Evolutionary conservation across 2,888 invertebrate genomes (phyloP).

Genomic region (Piscicola geometra): DNA sequence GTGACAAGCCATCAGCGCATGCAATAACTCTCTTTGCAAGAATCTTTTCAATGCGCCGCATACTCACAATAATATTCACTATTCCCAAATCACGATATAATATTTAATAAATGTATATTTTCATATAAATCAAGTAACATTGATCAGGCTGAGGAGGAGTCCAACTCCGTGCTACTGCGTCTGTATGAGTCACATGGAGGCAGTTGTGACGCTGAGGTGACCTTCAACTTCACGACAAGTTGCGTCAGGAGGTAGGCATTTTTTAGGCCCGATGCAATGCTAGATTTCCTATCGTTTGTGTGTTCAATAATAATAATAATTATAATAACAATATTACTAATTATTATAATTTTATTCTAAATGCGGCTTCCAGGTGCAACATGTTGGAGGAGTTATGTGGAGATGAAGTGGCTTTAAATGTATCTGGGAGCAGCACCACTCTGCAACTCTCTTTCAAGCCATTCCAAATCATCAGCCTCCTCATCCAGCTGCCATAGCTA

Average conservation of each 20-base stretch:
- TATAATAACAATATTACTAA: neutral
- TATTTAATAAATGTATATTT: too few relatives aligned
- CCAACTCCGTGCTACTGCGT: slow-evolving; percentile 50
- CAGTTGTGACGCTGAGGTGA: slow-evolving; percentile 44
- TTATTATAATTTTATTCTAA: too few relatives aligned
- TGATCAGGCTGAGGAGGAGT: slow-evolving; percentile 50
- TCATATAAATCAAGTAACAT: too few relatives aligned
- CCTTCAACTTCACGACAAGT: slow-evolving; percentile 32
- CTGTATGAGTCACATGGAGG: slow-evolving; percentile 57
- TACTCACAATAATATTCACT: too few relatives aligned
- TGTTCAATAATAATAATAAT: neutral
- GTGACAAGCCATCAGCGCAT: neutral
- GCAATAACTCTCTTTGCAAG: neutral
- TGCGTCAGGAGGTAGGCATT: slow-evolving; percentile 35
- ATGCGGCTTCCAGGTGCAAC: neutral
- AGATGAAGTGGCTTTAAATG: neutral
- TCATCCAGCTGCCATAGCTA: neutral
- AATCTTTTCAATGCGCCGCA: too few relatives aligned
- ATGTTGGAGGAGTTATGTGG: slow-evolving; percentile 5
- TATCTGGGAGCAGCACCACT: neutral
- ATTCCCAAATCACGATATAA: too few relatives aligned
- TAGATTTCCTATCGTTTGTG: neutral
- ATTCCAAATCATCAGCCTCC: neutral
- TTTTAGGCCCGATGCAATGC: neutral
- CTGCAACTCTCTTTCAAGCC: neutral